Percentiles rank a stretch among this genome's conserved stretches.
These are phyloP conservation scores for Halcyon leucocephala DNA, from an alignment of 2,797 vertebrate genomes.

Conservation along the genomic window DNA sequence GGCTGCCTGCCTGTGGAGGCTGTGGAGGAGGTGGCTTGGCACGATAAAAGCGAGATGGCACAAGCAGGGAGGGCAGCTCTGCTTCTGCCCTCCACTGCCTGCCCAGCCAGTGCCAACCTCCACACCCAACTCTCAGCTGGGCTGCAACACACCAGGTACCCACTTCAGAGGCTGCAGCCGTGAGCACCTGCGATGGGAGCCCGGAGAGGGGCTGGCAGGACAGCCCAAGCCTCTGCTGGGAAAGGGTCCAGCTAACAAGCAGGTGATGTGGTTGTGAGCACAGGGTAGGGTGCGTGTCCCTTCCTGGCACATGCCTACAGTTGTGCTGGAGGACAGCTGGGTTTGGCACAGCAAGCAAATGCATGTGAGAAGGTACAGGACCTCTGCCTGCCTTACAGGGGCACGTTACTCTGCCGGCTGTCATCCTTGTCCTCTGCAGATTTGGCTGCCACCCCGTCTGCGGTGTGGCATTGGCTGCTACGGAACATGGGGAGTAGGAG, in stretches of 20 bases:
- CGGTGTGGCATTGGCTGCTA: neutral
- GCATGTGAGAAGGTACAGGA: neutral
- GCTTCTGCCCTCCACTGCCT: neutral
- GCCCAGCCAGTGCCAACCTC: neutral
- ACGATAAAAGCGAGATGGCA: neutral
- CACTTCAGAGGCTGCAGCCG: rapidly evolving
- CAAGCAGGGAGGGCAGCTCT: neutral
- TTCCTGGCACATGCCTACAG: neutral
- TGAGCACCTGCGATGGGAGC: rapidly evolving
- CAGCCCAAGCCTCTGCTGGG: rapidly evolving
- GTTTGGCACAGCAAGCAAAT: neutral
- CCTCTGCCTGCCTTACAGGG: neutral
- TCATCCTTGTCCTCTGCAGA: neutral
- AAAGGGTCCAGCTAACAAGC: rapidly evolving
- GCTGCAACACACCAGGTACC: rapidly evolving
- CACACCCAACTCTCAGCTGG: rapidly evolving
- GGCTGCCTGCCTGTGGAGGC: neutral
- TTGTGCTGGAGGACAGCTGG: neutral
- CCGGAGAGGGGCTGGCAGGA: neutral
- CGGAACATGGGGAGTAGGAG: neutral
- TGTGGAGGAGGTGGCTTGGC: neutral
- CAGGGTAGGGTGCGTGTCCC: rapidly evolving
- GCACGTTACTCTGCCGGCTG: neutral
- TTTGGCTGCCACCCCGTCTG: neutral
- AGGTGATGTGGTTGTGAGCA: neutral